Evolutionary conservation across 2,113 vertebrate genomes (phyloP), one percentile per base, ranked within the genome.

Genomic region (Oncorhynchus clarkii): DNA sequence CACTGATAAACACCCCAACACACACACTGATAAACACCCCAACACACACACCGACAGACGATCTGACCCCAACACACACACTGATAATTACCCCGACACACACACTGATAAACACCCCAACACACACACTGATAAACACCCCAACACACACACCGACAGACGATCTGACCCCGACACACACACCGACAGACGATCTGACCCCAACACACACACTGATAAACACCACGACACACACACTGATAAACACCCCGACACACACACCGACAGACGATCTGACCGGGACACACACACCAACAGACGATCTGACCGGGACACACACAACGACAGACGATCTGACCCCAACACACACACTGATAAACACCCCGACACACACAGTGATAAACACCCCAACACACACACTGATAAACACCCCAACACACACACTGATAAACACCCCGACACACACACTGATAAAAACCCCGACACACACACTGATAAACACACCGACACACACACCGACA

Each of bases 281-380:
- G 2, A 29, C 29, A 29, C 29, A 29, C 29, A 29, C 29, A 29
- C 29, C 27, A 3, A 3, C 27, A 29, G 27, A 29, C 27, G 2
- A 27, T 3, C 2, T 2, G 27, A 27, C 95, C 96, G 22, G 22
- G 22, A 0, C 95, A 96, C 87, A 94, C 94, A 16, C 95, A 95
- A 0, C 94, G 96, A 0, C 95, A 96, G 86, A 94, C 94, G 0
- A 94, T 95, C 78, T 93, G 95, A 94, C 0, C 92, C 94, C 0
- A 0, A n/a, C 14, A 18, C 3, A 12, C 57, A 8, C 6, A 49
- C 48, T 0, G 93, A 93, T 0, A 92, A 89, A 12, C 94, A 93
- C 0, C 91, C 94, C 3, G 1, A 6, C 14, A 18, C 20, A 13
- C 13, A 9, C 14, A 9, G 11, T 1, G 29, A 29, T 4, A 29